These are phyloP conservation scores for Tapirus indicus DNA, from an alignment of 2,797 vertebrate genomes.

Conservation along the genomic window DNA sequence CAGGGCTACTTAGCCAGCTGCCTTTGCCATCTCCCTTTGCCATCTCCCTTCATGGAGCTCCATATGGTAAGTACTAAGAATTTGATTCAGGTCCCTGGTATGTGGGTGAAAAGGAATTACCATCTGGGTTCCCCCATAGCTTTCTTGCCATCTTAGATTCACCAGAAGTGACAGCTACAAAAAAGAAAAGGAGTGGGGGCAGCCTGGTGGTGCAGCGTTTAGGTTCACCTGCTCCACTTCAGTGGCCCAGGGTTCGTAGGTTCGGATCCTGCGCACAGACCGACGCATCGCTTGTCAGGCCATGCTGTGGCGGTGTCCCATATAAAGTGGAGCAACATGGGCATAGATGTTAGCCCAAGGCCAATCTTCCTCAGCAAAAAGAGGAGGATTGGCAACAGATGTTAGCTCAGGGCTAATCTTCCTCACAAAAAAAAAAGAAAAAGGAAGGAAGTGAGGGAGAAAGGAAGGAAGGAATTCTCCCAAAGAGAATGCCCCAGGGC, in stretches of 20 bases:
- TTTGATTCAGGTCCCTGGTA: not conserved
- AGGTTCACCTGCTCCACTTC: no score
- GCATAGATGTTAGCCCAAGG: no score
- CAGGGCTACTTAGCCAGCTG: not conserved
- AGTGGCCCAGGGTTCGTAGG: no score
- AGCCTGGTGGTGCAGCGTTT: no score
- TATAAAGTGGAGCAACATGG: no score
- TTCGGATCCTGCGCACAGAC: no score
- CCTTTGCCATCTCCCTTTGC: conserved; percentile 25
- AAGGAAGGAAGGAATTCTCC: not conserved
- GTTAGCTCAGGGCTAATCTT: no score
- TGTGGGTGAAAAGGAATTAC: conserved; percentile 39
- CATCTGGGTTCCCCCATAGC: not conserved
- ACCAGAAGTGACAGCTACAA: conserved; percentile 27
- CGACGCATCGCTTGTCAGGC: no score
- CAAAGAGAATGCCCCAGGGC: not conserved
- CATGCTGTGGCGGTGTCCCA: no score
- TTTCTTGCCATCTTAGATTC: conserved; percentile 49
- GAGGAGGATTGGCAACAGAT: no score
- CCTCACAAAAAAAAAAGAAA: not conserved
- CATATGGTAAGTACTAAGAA: conserved; percentile 7
- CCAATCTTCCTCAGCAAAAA: no score
- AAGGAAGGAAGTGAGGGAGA: no score
- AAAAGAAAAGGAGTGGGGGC: not conserved
- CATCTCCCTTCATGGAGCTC: not conserved